A percentile compares a stretch with the other conserved stretches of the same genome.
These are phyloP conservation scores for Ictidomys tridecemlineatus DNA, from an alignment of 2,113 vertebrate species.

Conservation along the genomic window DNA sequence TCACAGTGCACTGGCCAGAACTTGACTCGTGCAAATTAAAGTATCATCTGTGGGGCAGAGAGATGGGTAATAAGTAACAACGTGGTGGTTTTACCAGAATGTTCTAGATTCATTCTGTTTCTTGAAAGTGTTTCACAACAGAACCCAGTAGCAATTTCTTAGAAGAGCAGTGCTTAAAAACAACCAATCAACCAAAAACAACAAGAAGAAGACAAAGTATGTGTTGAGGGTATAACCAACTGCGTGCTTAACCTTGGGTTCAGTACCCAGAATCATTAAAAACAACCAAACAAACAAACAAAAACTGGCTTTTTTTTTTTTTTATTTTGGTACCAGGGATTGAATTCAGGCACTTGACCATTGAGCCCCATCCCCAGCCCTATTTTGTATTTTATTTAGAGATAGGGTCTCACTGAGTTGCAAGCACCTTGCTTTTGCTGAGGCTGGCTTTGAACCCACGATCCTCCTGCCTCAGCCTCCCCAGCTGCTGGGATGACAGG, in stretches of 20 bases:
- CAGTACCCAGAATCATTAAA: neutral
- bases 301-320: no score
- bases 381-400: no score
- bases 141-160: neutral
- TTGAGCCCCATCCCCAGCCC: no score
- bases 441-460: no score
- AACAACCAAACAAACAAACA: neutral
- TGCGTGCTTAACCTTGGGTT: neutral
- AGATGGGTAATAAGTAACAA: neutral
- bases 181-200: no score
- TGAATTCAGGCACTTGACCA: no score
- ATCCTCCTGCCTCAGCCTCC: no score
- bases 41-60: accelerated
- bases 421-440: no score
- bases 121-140: neutral
- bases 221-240: neutral
- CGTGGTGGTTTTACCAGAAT: neutral
- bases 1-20: neutral
- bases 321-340: no score
- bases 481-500: no score
- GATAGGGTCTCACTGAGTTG: no score
- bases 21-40: neutral
- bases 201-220: neutral
- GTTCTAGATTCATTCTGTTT: neutral
- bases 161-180: neutral